Conservation (phyloP, 2,797 vertebrate genomes). For the Cygnus olor region DNA sequence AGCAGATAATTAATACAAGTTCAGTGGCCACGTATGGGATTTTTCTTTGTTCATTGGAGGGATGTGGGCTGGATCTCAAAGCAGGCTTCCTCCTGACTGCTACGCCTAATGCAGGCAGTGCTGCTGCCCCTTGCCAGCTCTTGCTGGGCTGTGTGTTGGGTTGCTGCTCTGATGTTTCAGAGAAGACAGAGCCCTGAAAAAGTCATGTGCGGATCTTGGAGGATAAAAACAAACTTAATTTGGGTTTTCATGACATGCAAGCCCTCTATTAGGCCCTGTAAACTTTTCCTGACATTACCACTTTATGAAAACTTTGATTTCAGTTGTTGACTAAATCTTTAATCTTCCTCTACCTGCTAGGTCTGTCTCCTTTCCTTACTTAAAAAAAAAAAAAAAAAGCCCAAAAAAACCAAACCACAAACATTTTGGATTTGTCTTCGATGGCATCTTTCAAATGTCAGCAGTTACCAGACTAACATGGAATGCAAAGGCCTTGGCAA, state of each 20-base stretch:
- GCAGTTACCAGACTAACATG: constrained; percentile 34
- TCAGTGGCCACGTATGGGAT: background rate
- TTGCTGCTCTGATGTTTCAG: background rate
- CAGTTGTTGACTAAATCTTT: constrained; percentile 53
- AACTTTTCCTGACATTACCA: constrained; percentile 62
- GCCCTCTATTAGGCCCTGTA: constrained; percentile 57
- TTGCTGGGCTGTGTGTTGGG: fast-evolving
- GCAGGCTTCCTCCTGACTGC: fast-evolving
- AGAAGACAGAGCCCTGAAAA: constrained; percentile 27
- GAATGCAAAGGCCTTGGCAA: constrained; percentile 60
- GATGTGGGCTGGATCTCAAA: background rate
- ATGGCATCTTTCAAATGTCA: constrained; percentile 70
- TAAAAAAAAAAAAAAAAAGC: too few species aligned
- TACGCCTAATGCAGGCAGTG: fast-evolving
- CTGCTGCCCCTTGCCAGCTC: background rate
- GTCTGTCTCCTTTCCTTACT: constrained; percentile 50
- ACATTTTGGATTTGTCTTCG: constrained; percentile 44
- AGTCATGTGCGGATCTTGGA: background rate
- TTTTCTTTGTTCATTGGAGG: background rate
- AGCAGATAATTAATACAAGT: background rate
- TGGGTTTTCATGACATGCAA: constrained; percentile 21
- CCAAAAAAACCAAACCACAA: too few species aligned
- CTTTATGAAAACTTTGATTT: constrained; percentile 69
- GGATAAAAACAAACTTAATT: background rate
- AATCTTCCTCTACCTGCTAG: constrained; percentile 41